Percentiles rank a stretch among this genome's conserved stretches.
Conservation (phyloP, 2,888 invertebrate genomes). For the Rotaria socialis region DNA sequence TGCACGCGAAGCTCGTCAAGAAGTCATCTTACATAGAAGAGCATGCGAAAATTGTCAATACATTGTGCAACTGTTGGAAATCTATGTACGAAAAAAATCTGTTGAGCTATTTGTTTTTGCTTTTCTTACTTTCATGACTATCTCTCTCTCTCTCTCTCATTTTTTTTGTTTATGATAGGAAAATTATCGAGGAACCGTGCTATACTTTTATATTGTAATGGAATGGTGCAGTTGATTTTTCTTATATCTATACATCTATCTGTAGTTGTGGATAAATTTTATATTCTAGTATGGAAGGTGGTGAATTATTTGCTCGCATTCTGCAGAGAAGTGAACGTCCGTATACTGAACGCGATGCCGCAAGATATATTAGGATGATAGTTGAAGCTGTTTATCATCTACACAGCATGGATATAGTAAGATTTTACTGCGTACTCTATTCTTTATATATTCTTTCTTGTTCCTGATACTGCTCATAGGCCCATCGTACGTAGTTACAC, state of each 20-base stretch:
- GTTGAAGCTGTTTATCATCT: constrained; percentile 87
- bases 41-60: constrained; percentile 70
- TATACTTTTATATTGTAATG: constrained; percentile 92
- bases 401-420: constrained; percentile 85
- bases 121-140: neutral
- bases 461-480: neutral
- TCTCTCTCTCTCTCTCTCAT: no score
- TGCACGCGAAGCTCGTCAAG: constrained; percentile 37
- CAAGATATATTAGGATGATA: constrained; percentile 90
- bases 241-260: no score
- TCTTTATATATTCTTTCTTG: neutral
- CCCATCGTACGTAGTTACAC: neutral
- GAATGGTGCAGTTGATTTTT: constrained; percentile 68
- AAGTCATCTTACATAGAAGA: constrained; percentile 40
- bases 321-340: constrained; percentile 16
- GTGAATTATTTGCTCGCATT: constrained; percentile 43
- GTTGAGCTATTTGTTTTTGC: neutral
- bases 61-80: constrained; percentile 85
- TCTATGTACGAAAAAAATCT: constrained; percentile 67
- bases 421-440: no score
- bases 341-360: constrained; percentile 68
- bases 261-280: constrained; percentile 53
- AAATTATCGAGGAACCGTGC: constrained; percentile 73
- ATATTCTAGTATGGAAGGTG: constrained; percentile 42
- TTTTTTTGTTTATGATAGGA: neutral